phyloP scores from a whole-genome alignment of 2,888 invertebrate species.

The Frankliniella intonsa region DNA sequence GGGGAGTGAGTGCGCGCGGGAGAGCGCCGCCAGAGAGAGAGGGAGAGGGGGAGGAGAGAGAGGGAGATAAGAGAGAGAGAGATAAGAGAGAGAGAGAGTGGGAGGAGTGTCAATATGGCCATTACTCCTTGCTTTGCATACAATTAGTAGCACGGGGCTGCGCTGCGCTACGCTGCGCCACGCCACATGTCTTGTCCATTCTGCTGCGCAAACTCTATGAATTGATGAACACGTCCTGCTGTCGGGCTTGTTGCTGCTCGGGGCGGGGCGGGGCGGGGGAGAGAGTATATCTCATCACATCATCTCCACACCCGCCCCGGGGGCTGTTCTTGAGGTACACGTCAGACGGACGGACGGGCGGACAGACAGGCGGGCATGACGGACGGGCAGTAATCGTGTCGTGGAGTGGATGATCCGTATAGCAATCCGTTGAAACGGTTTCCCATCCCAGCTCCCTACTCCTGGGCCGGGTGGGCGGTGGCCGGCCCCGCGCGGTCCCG shows the following conservation, averaged over 20 bases:
- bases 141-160: not conserved
- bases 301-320: no score
- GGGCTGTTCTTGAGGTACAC: no score
- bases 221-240: not conserved
- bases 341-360: no score
- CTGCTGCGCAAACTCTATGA: no score
- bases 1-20: no score
- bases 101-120: constrained; percentile 1
- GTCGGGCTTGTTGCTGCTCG: not conserved
- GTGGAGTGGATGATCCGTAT: not conserved
- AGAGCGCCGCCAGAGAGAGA: no score
- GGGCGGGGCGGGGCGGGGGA: not conserved
- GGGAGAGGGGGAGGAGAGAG: not conserved
- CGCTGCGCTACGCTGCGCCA: not conserved
- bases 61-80: not conserved
- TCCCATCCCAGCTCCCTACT: not conserved
- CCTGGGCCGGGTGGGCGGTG: not conserved
- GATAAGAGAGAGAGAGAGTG: not conserved
- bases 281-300: no score
- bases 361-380: not conserved
- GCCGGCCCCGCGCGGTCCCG: not conserved
- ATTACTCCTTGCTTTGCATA: constrained; percentile 20
- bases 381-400: not conserved
- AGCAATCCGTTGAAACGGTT: no score
- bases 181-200: no score